Percentiles rank a stretch among this genome's conserved stretches.
These are phyloP conservation scores for Sicus ferrugineus DNA, from an alignment of 2,888 invertebrate species.

Conservation along the genomic window DNA sequence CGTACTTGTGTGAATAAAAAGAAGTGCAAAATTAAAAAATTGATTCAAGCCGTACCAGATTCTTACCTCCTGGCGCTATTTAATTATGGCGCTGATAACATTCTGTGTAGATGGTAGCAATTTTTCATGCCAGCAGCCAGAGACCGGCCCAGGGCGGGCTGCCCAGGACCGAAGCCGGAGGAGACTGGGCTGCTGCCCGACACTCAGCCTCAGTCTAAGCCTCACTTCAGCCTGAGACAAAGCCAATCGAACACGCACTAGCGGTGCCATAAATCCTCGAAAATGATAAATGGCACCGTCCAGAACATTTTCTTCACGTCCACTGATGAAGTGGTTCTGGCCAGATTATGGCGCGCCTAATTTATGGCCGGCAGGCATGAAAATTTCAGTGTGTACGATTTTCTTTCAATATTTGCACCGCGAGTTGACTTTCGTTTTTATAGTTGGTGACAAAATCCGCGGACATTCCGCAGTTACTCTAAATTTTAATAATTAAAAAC, in stretches of 20 bases:
- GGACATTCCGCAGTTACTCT: background rate
- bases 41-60: background rate
- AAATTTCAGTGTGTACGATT: constrained; percentile 21
- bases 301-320: constrained; percentile 38
- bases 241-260: constrained; percentile 27
- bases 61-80: constrained; percentile 62
- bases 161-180: constrained; percentile 8
- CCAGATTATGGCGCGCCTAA: constrained; percentile 56
- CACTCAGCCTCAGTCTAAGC: background rate
- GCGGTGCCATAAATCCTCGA: constrained; percentile 57
- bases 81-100: constrained; percentile 64
- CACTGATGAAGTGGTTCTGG: constrained; percentile 48
- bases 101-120: constrained; percentile 63
- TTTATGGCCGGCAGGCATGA: constrained; percentile 53
- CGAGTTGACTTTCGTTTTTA: constrained; percentile 1
- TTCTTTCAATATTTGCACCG: constrained; percentile 13
- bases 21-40: background rate
- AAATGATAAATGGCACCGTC: constrained; percentile 58
- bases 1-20: background rate
- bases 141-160: constrained; percentile 4
- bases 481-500: background rate
- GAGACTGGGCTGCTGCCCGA: background rate
- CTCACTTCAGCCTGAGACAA: background rate
- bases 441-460: background rate
- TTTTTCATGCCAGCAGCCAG: constrained; percentile 54